Conservation (phyloP, 2,888 invertebrate species). For the Yponomeuta cagnagella region DNA sequence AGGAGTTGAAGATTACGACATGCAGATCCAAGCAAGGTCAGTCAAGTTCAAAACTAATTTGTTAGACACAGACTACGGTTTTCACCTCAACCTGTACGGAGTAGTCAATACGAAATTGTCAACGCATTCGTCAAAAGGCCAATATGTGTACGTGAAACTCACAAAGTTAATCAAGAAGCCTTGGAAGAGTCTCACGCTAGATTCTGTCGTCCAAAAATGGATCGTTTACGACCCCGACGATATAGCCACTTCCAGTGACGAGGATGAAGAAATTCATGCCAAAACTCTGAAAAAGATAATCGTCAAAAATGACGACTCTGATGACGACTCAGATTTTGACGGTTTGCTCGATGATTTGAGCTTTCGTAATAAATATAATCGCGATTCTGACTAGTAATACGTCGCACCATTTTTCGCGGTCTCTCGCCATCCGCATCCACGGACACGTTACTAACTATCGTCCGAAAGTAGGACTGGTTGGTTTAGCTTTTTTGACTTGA, state of each 20-base stretch:
- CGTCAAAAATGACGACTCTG: conserved; percentile 30
- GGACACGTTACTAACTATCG: too few species aligned
- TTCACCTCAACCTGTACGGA: conserved; percentile 57
- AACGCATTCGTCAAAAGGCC: conserved; percentile 48
- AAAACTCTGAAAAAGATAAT: conserved; percentile 29
- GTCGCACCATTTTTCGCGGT: too few species aligned
- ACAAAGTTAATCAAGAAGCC: conserved; percentile 41
- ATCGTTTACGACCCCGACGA: conserved; percentile 29
- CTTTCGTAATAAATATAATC: conserved; percentile 20
- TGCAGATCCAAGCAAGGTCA: conserved; percentile 37
- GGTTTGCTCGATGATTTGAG: conserved; percentile 36
- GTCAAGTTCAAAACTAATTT: conserved; percentile 41
- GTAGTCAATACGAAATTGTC: conserved; percentile 37
- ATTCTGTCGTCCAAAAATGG: conserved; percentile 42
- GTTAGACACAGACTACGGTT: conserved; percentile 44
- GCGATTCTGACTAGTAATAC: background rate
- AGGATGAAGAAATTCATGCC: conserved; percentile 24
- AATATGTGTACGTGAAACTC: conserved; percentile 50
- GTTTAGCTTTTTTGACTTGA: too few species aligned
- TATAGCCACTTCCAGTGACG: conserved; percentile 50
- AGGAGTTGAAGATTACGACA: conserved; percentile 44
- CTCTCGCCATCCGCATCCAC: too few species aligned
- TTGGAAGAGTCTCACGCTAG: conserved; percentile 50
- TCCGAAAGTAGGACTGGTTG: too few species aligned
- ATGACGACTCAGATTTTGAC: conserved; percentile 36